These are phyloP conservation scores for Pelobates cultripes DNA, from an alignment of 2,797 vertebrate genomes.

Conservation along the genomic window DNA sequence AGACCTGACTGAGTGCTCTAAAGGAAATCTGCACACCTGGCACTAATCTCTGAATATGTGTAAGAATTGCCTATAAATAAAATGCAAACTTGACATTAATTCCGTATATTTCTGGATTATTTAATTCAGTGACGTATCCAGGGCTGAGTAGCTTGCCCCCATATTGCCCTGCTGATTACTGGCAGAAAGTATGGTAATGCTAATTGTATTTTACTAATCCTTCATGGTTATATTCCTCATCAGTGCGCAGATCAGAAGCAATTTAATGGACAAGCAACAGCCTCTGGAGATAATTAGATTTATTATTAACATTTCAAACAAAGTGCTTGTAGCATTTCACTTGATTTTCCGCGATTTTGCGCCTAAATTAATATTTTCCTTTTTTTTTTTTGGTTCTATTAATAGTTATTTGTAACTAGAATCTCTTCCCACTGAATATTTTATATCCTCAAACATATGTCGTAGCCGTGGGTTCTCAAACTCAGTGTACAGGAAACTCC, in stretches of 20 bases:
- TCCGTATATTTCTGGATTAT: background rate
- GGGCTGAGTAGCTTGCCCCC: background rate
- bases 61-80: background rate
- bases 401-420: background rate
- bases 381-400: background rate
- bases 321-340: background rate
- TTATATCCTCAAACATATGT: background rate
- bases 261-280: conserved; percentile 5
- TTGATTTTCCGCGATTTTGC: background rate
- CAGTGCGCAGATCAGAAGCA: conserved; percentile 1
- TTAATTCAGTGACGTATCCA: background rate
- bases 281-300: background rate
- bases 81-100: background rate
- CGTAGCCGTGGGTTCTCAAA: background rate
- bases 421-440: background rate
- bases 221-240: background rate
- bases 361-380: background rate
- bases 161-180: background rate
- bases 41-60: background rate
- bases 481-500: background rate
- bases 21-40: no score
- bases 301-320: conserved; percentile 20
- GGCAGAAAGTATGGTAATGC: background rate
- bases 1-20: no score
- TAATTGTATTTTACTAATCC: background rate